Percentiles rank a stretch among this genome's conserved stretches.
Evolutionary conservation across 92 coral and sea anemone genomes (phyloP).

Genomic region (Epizoanthus ramosus): DNA sequence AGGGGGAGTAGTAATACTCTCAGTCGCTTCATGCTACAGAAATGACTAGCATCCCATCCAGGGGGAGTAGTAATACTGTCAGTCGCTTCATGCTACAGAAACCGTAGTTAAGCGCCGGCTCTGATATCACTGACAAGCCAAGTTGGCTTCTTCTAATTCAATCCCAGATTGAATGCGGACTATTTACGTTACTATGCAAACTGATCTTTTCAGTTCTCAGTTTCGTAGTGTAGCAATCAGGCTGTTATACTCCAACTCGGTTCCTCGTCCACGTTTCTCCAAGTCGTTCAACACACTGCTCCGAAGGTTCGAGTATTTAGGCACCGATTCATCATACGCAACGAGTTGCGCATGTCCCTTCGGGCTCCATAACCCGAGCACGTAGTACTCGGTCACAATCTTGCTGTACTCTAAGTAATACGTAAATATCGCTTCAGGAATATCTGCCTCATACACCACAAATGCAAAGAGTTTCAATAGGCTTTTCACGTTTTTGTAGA

Average conservation of each 20-base stretch:
- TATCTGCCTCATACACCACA: conserved; percentile 19
- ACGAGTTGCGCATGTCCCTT: conserved; percentile 18
- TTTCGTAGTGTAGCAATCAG: conserved; percentile 21
- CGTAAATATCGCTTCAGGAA: conserved; percentile 28
- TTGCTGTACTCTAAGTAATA: conserved; percentile 33
- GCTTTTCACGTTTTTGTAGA: conserved; percentile 6
- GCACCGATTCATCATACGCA: neutral
- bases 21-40: no score
- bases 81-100: no score
- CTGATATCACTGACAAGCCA: no score
- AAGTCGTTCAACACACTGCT: conserved; percentile 25
- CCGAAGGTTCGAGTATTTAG: conserved; percentile 9
- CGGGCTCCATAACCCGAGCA: conserved; percentile 18
- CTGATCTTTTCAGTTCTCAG: neutral
- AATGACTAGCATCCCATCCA: no score
- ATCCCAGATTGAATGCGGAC: no score
- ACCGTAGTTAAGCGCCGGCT: no score
- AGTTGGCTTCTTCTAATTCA: no score
- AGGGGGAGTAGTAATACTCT: no score
- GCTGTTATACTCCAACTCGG: conserved; percentile 36
- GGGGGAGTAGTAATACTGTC: no score
- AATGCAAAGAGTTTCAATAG: conserved; percentile 27
- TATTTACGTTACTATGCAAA: no score
- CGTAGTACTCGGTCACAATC: conserved; percentile 5
- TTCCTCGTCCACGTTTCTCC: conserved; percentile 33